Evolutionary conservation across 2,888 invertebrate genomes (phyloP).

Genomic region (Xestoiulus laeticollis): DNA sequence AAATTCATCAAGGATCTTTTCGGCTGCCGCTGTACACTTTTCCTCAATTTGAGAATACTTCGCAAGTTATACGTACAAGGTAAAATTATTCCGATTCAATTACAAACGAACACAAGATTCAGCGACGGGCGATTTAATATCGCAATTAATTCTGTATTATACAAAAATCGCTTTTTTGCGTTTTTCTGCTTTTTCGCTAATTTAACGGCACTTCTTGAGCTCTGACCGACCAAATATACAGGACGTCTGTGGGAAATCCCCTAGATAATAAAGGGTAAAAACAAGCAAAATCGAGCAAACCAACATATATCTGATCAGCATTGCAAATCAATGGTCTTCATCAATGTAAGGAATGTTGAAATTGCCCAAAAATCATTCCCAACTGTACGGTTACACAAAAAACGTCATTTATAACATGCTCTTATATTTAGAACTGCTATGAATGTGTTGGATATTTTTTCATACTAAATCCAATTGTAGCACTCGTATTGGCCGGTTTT

Average conservation of each 20-base stretch:
- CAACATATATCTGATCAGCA: background rate
- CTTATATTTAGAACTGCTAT: background rate
- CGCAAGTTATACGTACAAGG: background rate
- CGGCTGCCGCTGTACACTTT: too few species aligned
- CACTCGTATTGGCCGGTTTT: background rate
- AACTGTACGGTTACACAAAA: background rate
- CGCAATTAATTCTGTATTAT: background rate
- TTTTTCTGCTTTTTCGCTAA: background rate
- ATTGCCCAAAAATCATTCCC: background rate
- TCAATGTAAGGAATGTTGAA: background rate
- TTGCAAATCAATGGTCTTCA: background rate
- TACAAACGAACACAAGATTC: background rate
- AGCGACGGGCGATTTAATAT: conserved; percentile 23
- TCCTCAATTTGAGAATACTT: background rate
- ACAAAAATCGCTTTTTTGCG: background rate
- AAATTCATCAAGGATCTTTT: background rate
- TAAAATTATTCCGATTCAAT: background rate
- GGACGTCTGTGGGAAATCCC: background rate
- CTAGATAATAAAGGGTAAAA: background rate
- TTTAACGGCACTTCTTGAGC: conserved; percentile 23
- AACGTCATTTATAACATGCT: background rate
- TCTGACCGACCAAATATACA: background rate
- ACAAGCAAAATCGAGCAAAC: background rate
- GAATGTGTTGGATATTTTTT: background rate
- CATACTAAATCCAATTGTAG: background rate